Base-by-base conservation (phyloP, 2,888 invertebrate species). In the Boloria euphrosyne region DNA sequence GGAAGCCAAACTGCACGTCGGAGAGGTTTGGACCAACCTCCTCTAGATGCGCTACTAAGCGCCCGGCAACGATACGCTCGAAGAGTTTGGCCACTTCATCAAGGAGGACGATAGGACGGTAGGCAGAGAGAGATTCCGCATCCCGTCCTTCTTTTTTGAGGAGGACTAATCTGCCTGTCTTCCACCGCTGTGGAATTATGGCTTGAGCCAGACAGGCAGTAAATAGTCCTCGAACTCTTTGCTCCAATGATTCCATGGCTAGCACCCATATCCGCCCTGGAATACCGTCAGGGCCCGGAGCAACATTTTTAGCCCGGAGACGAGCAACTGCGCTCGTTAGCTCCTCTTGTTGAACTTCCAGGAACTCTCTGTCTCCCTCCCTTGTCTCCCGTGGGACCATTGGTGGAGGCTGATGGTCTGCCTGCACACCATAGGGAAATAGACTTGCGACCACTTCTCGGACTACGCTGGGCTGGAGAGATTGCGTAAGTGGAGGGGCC, bases 401-500 rank as follows among this genome's bases (percentile, higher is more conserved):
- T 3, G 16, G 22, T 22, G 16, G 38, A 2, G 53, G 38, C 10
- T 18, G 0, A 43, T 16, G 38, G 2, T 38, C 27, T 22, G 27
- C 38, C 53, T 22, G 22, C 22, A 3, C 22, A 22, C 53, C 16
- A 16, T 53, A 58, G 43, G 61, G 61, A n/a, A 62, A 61, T 4
- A 61, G 27, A 1, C 31, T 16, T 31, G 17, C 46, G 4, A 61
- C 13, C 2, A 65, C 54, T 2, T 10, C 18, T 3, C n/a, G 14
- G 10, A 60, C 13, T 13, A 38, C 16, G 4, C 49, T 18, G 7
- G 60, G 60, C n/a, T 47, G 61, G 31, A 55, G 44, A 14, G 22
- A 55, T 22, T 38, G 18, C 14, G 50, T 27, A 10, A 55, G n/a
- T 6, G 66, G 55, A 3, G 50, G 55, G 2, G n/a, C 58, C 38